phyloP scores from a whole-genome alignment of 2,113 vertebrate species.

The Amphiprion ocellaris region DNA sequence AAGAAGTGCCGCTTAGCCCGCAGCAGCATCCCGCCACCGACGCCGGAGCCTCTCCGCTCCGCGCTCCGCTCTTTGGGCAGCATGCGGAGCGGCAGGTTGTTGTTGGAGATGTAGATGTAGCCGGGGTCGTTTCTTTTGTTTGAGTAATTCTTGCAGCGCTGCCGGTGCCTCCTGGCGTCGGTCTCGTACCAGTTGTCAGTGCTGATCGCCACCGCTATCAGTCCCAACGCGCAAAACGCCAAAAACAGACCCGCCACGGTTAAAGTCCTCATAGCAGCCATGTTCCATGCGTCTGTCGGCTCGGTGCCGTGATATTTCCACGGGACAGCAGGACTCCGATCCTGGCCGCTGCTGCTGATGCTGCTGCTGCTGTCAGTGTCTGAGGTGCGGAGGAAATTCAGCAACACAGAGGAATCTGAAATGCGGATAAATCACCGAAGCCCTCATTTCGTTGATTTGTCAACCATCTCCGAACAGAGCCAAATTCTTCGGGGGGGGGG shows the following conservation, averaged over 20 bases:
- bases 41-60: conserved; percentile 61
- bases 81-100: conserved; percentile 90
- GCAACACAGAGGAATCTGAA: conserved; percentile 35
- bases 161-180: conserved; percentile 90
- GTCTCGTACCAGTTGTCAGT: conserved; percentile 96
- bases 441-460: conserved; percentile 36
- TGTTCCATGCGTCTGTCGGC: conserved; percentile 78
- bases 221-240: conserved; percentile 90
- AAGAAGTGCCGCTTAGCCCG: conserved; percentile 82
- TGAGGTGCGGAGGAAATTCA: conserved; percentile 58
- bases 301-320: conserved; percentile 64
- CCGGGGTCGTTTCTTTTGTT: conserved; percentile 91
- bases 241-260: conserved; percentile 89
- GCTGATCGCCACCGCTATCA: conserved; percentile 90
- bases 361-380: conserved; percentile 61
- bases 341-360: conserved; percentile 48
- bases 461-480: conserved; percentile 22
- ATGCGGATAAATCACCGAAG: conserved; percentile 24
- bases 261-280: conserved; percentile 91
- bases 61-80: conserved; percentile 77
- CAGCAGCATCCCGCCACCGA: conserved; percentile 66
- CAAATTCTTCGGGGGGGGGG: conserved; percentile 17
- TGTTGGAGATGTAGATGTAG: conserved; percentile 90
- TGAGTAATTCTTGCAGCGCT: conserved; percentile 90
- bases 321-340: conserved; percentile 71